Evolutionary conservation across 1,140 invertebrate species (phyloP), one percentile per base, ranked within the genome.

Genomic region (Drosophila mojavensis): DNA sequence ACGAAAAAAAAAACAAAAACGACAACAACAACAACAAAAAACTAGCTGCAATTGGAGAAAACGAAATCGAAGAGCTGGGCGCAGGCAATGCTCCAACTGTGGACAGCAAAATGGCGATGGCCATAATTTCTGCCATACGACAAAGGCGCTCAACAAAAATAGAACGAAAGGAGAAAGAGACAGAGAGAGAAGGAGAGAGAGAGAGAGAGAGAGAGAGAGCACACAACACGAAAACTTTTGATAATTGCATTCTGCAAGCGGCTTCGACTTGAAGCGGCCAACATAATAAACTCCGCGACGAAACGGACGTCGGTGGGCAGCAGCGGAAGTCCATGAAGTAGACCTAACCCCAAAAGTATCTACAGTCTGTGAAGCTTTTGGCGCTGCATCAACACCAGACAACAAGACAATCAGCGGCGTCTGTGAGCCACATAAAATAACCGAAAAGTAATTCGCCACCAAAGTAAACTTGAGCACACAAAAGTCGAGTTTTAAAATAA

Each of bases 401-500:
- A 82, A 83, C 80, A 77, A 67, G 81, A 83, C 81, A 83, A 83
- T 83, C 77, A 70, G 61, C 77, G 54, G 50, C 71, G 45, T 65
- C 53, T 56, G 61, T 80, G 81, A 60, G 75, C 82, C 75, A 81
- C 82, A 86, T 66, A 76, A 81, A 86, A 86, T 86, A 86, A 86
- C 82, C 82, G 70, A 86, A 86, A 86, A 86, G 82, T 86, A 86
- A 81, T 85, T 78, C 81, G 36, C 80, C 80, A 79, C 80, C 78
- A 83, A 83, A 83, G 80, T 83, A 83, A 83, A 81, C 82, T 86
- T 75, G 71, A 86, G 79, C 82, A 69, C 74, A 85, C 81, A 86
- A 86, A 86, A 86, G 78, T 86, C 79, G 82, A 86, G 78, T 86
- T 79, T 86, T 81, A 86, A 86, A 86, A 86, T 86, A 86, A 86